These are phyloP conservation scores for Empis stercorea DNA, from an alignment of 2,888 invertebrate species.

Conservation along the genomic window DNA sequence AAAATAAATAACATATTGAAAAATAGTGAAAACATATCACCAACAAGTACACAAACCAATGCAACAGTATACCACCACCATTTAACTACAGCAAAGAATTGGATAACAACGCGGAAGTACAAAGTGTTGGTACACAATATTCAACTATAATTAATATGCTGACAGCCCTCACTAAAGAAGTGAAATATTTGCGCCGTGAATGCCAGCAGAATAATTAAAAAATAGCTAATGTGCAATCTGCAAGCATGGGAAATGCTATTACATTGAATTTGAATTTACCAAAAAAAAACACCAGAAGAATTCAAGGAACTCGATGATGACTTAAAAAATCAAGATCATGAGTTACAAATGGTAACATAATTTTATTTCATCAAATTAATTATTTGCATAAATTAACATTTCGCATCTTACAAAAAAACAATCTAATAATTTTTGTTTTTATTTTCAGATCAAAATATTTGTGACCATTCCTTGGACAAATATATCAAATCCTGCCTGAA, in stretches of 20 bases:
- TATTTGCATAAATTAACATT: too few relatives aligned
- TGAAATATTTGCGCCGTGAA: neutral
- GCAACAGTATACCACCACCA: too few relatives aligned
- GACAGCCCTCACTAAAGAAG: neutral
- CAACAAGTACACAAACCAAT: too few relatives aligned
- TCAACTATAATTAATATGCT: neutral
- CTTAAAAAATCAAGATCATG: neutral
- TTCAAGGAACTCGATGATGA: neutral
- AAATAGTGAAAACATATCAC: neutral
- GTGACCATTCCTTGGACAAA: neutral
- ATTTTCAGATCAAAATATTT: neutral
- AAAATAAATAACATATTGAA: too few relatives aligned
- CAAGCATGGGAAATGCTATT: neutral
- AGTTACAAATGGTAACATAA: neutral
- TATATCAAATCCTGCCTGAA: neutral
- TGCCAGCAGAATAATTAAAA: neutral
- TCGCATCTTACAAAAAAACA: too few relatives aligned
- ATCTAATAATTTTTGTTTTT: too few relatives aligned
- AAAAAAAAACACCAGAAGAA: neutral
- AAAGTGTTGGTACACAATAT: neutral
- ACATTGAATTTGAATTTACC: neutral
- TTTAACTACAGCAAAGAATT: neutral
- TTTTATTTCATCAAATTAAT: neutral
- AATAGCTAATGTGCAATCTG: neutral
- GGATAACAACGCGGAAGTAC: neutral